phyloP scores from a whole-genome alignment of 2,888 invertebrate species.

The Hedychridium roseum region DNA sequence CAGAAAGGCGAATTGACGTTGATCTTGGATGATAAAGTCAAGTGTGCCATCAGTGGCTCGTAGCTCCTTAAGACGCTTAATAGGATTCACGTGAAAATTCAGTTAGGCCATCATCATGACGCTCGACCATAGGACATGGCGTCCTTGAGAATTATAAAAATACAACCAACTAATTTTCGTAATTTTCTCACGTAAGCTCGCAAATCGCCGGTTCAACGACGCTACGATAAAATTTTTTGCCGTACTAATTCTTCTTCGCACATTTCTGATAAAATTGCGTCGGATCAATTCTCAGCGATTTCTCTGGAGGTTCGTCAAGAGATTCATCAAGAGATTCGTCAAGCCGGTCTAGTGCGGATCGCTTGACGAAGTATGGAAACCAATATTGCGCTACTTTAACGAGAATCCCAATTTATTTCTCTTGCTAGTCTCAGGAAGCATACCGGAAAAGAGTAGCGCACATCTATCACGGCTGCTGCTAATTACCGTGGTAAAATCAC shows the following conservation, averaged over 20 bases:
- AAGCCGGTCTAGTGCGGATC: neutral
- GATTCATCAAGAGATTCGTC: neutral
- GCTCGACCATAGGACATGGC: too few relatives aligned
- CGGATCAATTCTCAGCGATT: neutral
- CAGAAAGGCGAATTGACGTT: too few relatives aligned
- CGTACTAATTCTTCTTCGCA: neutral
- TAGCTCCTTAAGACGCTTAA: too few relatives aligned
- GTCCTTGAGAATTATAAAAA: too few relatives aligned
- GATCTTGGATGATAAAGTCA: too few relatives aligned
- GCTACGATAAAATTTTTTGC: neutral
- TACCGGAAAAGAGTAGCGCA: constrained; percentile 2
- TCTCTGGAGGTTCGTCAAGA: neutral
- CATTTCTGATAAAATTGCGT: too few relatives aligned
- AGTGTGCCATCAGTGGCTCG: too few relatives aligned
- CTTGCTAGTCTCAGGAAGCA: neutral
- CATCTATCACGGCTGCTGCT: constrained; percentile 35
- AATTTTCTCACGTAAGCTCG: too few relatives aligned
- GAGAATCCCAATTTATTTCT: neutral
- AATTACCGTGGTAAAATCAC: constrained; percentile 55
- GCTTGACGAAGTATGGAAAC: neutral
- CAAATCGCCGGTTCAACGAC: too few relatives aligned
- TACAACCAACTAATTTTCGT: too few relatives aligned
- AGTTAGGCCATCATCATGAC: too few relatives aligned
- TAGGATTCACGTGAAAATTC: too few relatives aligned
- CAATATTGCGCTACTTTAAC: neutral